These are phyloP conservation scores for Idris sp. DNA, from an alignment of 1,140 invertebrate genomes.

Conservation along the genomic window DNA sequence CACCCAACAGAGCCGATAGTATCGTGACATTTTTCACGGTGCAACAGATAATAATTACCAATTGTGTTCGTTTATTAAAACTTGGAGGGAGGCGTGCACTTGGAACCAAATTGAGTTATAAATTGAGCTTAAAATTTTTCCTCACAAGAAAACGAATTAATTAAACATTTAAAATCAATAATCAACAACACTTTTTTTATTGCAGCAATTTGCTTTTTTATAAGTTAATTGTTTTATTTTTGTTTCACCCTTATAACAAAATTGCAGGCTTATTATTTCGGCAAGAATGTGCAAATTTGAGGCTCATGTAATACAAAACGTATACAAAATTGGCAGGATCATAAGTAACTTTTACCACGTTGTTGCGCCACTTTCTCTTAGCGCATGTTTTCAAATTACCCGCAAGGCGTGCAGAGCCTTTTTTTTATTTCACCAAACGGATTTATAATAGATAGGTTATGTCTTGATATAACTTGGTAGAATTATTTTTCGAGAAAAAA, in stretches of 20 bases:
- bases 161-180: too few relatives aligned
- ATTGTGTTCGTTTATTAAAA: conserved; percentile 36
- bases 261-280: not conserved
- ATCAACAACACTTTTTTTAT: too few relatives aligned
- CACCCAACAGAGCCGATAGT: conserved; percentile 25
- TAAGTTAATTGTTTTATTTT: too few relatives aligned
- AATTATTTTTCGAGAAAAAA: conserved; percentile 43
- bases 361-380: conserved; percentile 43
- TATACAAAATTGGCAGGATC: conserved; percentile 41
- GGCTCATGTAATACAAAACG: conserved; percentile 29
- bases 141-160: too few relatives aligned
- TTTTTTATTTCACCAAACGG: conserved; percentile 35
- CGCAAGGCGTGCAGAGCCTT: not conserved
- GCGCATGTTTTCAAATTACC: conserved; percentile 39
- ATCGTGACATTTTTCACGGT: conserved; percentile 15
- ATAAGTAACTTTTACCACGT: conserved; percentile 47
- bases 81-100: conserved; percentile 13
- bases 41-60: conserved; percentile 35
- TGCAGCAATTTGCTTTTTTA: too few relatives aligned
- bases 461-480: conserved; percentile 47
- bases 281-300: conserved; percentile 39
- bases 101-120: conserved; percentile 42
- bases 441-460: conserved; percentile 48
- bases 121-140: conserved; percentile 14
- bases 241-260: conserved; percentile 5